phyloP scores from a whole-genome alignment of 1,140 invertebrate genomes.

The Dendrolimus kikuchii region DNA sequence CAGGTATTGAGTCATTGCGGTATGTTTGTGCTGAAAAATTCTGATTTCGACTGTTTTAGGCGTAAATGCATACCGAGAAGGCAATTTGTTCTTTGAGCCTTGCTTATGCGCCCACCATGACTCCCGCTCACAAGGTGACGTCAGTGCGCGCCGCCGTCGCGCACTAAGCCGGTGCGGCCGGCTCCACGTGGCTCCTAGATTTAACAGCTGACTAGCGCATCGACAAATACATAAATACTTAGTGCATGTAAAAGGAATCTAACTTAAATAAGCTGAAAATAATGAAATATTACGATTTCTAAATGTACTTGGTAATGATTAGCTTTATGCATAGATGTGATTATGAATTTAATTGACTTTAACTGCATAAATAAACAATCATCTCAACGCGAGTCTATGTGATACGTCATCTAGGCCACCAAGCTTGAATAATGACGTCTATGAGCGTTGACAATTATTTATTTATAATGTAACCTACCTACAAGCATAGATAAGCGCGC shows the following conservation, averaged over 20 bases:
- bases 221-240: not conserved
- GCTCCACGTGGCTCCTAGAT: constrained; percentile 49
- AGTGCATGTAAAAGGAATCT: too few species aligned
- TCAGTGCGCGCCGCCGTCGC: constrained; percentile 28
- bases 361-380: constrained; percentile 8
- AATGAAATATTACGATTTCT: not conserved
- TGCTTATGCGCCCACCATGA: constrained; percentile 25
- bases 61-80: constrained; percentile 34
- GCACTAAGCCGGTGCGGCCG: constrained; percentile 5
- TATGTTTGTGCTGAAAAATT: constrained; percentile 54
- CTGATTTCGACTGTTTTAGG: constrained; percentile 62
- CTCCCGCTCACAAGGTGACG: constrained; percentile 32
- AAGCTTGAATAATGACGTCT: constrained; percentile 22
- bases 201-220: constrained; percentile 38
- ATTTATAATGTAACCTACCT: constrained; percentile 18
- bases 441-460: constrained; percentile 24
- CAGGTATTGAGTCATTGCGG: constrained; percentile 42
- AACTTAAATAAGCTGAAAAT: too few species aligned
- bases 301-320: not conserved
- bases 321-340: too few species aligned
- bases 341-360: not conserved
- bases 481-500: constrained; percentile 51
- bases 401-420: constrained; percentile 22
- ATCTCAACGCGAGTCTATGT: constrained; percentile 12
- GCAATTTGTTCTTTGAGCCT: constrained; percentile 16